Percentiles rank a stretch among this genome's conserved stretches.
Evolutionary conservation across 2,888 invertebrate species (phyloP).

Genomic region (Asteroscopus sphinx): DNA sequence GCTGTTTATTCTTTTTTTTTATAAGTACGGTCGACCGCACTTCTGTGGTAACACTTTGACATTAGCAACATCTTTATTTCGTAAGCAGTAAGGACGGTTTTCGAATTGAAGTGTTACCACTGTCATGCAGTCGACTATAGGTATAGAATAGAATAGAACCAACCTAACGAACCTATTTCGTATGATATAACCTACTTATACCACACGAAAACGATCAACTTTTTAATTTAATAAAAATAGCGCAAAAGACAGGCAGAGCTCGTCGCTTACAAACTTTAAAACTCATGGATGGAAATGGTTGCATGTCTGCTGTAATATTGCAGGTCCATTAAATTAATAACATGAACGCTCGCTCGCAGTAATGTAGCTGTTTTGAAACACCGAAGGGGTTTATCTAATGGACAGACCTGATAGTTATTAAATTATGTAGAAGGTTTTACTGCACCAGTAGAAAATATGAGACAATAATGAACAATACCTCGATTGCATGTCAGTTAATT

Average conservation of each 20-base stretch:
- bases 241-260: slow-evolving; percentile 8
- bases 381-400: slow-evolving; percentile 23
- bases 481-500: no score
- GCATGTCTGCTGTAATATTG: slow-evolving; percentile 39
- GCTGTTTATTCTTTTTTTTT: no score
- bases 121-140: no score
- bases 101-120: no score
- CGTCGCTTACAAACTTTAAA: slow-evolving; percentile 29
- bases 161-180: no score
- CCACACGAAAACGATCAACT: slow-evolving; percentile 5
- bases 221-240: slow-evolving; percentile 17
- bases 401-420: slow-evolving; percentile 19
- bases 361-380: slow-evolving; percentile 36
- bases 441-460: neutral
- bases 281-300: slow-evolving; percentile 41
- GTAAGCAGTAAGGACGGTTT: no score
- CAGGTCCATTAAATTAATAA: slow-evolving; percentile 44
- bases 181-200: no score
- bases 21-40: no score
- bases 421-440: slow-evolving; percentile 10
- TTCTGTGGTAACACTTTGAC: no score
- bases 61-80: no score
- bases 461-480: no score
- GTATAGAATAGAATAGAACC: no score
- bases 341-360: slow-evolving; percentile 17